phyloP scores from a whole-genome alignment of 2,797 vertebrate genomes.

The Sebastes variabilis region DNA sequence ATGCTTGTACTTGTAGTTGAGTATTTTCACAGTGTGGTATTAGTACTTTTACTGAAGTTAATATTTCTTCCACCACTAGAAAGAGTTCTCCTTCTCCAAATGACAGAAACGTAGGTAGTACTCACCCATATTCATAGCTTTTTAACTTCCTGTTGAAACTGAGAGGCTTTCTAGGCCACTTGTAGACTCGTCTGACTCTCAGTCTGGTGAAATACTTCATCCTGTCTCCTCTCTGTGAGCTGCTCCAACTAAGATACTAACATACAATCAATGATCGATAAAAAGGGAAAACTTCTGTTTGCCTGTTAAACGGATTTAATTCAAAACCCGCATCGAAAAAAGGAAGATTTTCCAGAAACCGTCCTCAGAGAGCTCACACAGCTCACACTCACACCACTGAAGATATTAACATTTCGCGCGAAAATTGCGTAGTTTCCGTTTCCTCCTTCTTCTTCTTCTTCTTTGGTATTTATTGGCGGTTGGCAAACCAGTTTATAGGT shows the following conservation, averaged over 20 bases:
- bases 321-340: background rate
- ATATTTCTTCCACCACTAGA: background rate
- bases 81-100: background rate
- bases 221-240: background rate
- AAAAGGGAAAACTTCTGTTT: rapidly evolving
- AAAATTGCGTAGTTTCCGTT: constrained; percentile 40
- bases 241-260: background rate
- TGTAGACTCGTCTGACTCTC: constrained; percentile 74
- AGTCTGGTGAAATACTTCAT: constrained; percentile 77
- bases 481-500: too few species aligned
- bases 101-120: background rate
- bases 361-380: background rate
- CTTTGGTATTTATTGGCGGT: too few species aligned
- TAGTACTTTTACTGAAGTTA: background rate
- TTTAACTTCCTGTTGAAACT: constrained; percentile 82
- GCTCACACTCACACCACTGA: rapidly evolving
- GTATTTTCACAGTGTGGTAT: background rate
- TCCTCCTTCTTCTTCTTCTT: background rate
- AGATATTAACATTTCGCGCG: constrained; percentile 64
- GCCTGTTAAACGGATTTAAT: background rate
- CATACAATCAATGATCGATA: rapidly evolving
- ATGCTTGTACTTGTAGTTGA: background rate
- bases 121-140: constrained; percentile 81
- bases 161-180: constrained; percentile 80
- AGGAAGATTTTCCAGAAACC: background rate